Base-by-base conservation (phyloP, 2,113 vertebrate species). In the Isurus oxyrinchus region DNA sequence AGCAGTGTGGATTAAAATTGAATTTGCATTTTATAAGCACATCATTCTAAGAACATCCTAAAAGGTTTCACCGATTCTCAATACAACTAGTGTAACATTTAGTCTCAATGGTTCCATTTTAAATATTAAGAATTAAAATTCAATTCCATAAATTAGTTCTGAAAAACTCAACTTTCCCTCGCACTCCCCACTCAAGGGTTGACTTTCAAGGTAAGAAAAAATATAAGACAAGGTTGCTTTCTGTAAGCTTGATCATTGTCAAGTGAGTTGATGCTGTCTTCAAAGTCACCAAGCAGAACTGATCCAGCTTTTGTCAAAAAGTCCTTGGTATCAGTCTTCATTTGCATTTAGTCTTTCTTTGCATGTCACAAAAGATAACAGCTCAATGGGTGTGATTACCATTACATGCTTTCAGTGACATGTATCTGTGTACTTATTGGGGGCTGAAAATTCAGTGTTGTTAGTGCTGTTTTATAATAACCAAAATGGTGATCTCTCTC, bases 1-100 rank as follows among this genome's bases (percentile, higher is more conserved):
- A 93, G 57, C 31, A 59, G 10, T 93, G 31, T 66, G 19, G 59
- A n/a, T 94, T 94, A 94, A 94, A 94, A 94, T 19, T 63, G 35
- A 94, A 40, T 94, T 94, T 63, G 35, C 90, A 94, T 94, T 61
- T 94, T 40, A 63, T 94, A 63, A 94, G 21, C 61, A 94, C 90
- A 94, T 63, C 90, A 94, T 63, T 94, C 90, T 94, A 94, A 94
- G 61, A 94, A 94, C 90, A 94, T 94, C 59, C 57, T 94, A 94
- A 94, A 94, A 63, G 59, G 14, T 63, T 63, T 23, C 90, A 94
- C 59, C 90, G 16, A n/a, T 94, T 63, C 59, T 94, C 90, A 66
- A 94, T 1, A 63, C 90, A 94, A 40, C 59, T n/a, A 94, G 90
- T 44, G 90, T 94, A 94, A 94, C 90, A 66, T 94, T 63, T 94